phyloP scores from a whole-genome alignment of 1,140 invertebrate genomes.

The Trigoniulus corallinus region DNA sequence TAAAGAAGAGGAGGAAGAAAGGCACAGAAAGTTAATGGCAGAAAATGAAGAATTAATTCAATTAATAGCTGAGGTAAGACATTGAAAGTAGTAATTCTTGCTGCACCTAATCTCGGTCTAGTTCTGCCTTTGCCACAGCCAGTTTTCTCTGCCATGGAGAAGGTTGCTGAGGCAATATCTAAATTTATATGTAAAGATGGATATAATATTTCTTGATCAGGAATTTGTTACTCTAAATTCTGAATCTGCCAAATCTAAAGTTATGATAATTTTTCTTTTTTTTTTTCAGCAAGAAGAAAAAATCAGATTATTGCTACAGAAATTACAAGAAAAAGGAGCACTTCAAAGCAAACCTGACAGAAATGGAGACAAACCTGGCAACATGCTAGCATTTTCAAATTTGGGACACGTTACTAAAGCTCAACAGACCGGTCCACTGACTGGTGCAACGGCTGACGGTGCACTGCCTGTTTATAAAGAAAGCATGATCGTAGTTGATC shows the following conservation, averaged over 20 bases:
- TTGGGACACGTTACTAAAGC: no score
- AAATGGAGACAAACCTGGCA: background rate
- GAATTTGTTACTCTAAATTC: no score
- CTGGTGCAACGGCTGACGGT: conserved; percentile 2
- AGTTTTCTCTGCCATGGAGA: no score
- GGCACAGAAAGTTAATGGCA: conserved; percentile 74
- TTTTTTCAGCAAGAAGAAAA: conserved; percentile 67
- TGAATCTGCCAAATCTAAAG: background rate
- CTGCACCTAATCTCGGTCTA: background rate
- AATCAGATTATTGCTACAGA: conserved; percentile 57
- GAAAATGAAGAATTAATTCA: conserved; percentile 94
- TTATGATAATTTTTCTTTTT: background rate
- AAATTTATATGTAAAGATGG: no score
- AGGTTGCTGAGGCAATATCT: no score
- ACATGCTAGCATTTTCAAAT: background rate
- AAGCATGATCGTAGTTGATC: conserved; percentile 11
- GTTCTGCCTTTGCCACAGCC: no score
- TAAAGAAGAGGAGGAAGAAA: conserved; percentile 82
- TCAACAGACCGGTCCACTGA: conserved; percentile 2
- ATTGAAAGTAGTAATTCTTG: background rate
- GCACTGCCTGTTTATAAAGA: background rate
- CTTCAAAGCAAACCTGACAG: background rate
- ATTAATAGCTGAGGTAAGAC: conserved; percentile 66
- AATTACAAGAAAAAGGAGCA: conserved; percentile 54
- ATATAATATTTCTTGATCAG: no score